Evolutionary conservation across 1,140 invertebrate species (phyloP).

Genomic region (Platyscapa corneri): DNA sequence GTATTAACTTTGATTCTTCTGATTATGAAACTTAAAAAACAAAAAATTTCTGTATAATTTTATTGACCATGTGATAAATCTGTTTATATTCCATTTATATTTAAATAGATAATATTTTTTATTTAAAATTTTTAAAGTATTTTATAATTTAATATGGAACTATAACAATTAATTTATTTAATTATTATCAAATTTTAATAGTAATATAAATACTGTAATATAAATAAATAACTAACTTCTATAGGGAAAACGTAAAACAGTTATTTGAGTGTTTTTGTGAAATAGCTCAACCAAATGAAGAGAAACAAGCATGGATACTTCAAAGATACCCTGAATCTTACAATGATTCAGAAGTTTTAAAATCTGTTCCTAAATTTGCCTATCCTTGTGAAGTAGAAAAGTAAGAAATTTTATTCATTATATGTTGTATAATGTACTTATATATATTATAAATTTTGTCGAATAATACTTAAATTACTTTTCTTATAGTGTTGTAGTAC

Average conservation of each 20-base stretch:
- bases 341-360: constrained; percentile 84
- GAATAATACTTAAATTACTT: constrained; percentile 27
- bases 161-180: too few relatives aligned
- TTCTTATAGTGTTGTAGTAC: constrained; percentile 79
- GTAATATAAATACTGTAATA: too few relatives aligned
- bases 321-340: constrained; percentile 86
- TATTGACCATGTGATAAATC: background rate
- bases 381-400: constrained; percentile 88
- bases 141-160: too few relatives aligned
- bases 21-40: too few relatives aligned
- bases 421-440: constrained; percentile 39
- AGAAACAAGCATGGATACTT: constrained; percentile 81
- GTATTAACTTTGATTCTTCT: background rate
- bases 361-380: constrained; percentile 88
- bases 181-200: too few relatives aligned
- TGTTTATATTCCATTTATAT: background rate
- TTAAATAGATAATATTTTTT: background rate
- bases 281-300: constrained; percentile 80
- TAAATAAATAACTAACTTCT: too few relatives aligned
- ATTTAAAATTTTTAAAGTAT: too few relatives aligned
- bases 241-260: constrained; percentile 85
- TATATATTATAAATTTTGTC: constrained; percentile 15
- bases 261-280: constrained; percentile 90
- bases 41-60: too few relatives aligned
- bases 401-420: constrained; percentile 73